A percentile compares a stretch with the other conserved stretches of the same genome.
These are phyloP conservation scores for Eupithecia subfuscata DNA, from an alignment of 2,888 invertebrate species.

Conservation along the genomic window DNA sequence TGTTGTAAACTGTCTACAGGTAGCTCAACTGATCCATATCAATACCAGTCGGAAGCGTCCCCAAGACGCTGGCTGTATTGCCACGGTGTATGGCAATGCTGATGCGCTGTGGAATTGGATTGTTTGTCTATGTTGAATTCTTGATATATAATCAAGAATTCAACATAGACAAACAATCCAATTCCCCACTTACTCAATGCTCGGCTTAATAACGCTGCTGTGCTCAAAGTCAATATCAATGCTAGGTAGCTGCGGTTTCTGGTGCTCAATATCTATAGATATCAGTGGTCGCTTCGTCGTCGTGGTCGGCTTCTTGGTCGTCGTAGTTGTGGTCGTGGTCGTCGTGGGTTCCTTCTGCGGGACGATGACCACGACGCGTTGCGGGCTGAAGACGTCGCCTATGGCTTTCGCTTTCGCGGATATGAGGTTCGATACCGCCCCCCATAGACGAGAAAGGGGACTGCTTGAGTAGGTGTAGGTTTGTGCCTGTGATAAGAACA, in stretches of 20 bases:
- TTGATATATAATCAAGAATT: too few relatives aligned
- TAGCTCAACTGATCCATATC: too few relatives aligned
- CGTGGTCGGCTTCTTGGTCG: conserved; percentile 9
- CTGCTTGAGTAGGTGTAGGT: conserved; percentile 25
- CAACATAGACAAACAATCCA: too few relatives aligned
- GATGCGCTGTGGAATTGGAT: too few relatives aligned
- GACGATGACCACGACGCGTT: conserved; percentile 32
- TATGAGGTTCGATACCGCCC: conserved; percentile 27
- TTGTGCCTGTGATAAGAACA: conserved; percentile 20
- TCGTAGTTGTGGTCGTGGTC: conserved; percentile 10
- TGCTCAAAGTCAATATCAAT: conserved; percentile 4
- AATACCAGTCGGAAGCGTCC: too few relatives aligned
- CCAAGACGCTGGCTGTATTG: too few relatives aligned
- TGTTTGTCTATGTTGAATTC: too few relatives aligned
- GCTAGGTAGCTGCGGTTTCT: neutral
- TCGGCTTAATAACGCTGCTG: neutral
- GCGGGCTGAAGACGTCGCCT: conserved; percentile 24
- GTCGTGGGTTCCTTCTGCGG: conserved; percentile 16
- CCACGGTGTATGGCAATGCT: too few relatives aligned
- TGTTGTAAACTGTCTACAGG: too few relatives aligned
- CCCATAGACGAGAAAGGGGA: conserved; percentile 24
- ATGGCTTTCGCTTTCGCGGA: conserved; percentile 36
- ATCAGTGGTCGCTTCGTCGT: conserved; percentile 17
- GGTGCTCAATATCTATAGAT: conserved; percentile 13
- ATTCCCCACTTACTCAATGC: neutral